phyloP scores from a whole-genome alignment of 2,113 vertebrate genomes.

The Nerophis ophidion region DNA sequence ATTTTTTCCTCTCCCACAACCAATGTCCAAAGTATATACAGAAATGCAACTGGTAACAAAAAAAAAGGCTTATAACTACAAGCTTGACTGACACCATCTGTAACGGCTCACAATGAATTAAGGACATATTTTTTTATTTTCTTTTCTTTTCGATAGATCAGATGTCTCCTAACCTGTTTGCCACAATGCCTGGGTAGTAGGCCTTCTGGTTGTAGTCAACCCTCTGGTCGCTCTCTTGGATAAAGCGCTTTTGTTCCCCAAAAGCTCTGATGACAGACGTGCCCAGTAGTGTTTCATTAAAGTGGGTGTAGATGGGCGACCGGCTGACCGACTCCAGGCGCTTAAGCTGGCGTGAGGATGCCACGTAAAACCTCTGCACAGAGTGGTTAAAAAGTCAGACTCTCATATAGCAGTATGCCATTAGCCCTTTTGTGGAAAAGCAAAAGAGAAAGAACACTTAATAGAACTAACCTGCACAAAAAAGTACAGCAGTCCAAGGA shows the following conservation, averaged over 20 bases:
- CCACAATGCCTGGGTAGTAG: constrained; percentile 92
- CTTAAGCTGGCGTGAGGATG: constrained; percentile 90
- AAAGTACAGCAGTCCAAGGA: constrained; percentile 86
- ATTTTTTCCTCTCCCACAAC: too few relatives aligned
- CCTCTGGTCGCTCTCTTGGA: constrained; percentile 79
- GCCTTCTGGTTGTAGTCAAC: constrained; percentile 95
- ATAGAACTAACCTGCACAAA: constrained; percentile 82
- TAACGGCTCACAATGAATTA: too few relatives aligned
- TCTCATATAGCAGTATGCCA: background rate
- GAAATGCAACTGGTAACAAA: too few relatives aligned
- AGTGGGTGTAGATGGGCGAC: constrained; percentile 91
- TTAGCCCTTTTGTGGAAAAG: background rate
- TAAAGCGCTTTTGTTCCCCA: constrained; percentile 84
- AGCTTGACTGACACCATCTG: too few relatives aligned
- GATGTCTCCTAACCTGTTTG: constrained; percentile 78
- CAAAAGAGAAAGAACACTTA: background rate
- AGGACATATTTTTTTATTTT: too few relatives aligned
- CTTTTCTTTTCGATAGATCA: too few relatives aligned
- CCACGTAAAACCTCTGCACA: constrained; percentile 88
- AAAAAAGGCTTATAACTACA: too few relatives aligned
- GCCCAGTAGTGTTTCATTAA: constrained; percentile 89
- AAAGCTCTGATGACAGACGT: constrained; percentile 91
- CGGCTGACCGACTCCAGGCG: constrained; percentile 92
- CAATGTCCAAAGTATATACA: too few relatives aligned
- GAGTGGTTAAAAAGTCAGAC: constrained; percentile 2